Conservation (phyloP, 2,797 vertebrate species). For the Melanotaenia parkinsoni region DNA sequence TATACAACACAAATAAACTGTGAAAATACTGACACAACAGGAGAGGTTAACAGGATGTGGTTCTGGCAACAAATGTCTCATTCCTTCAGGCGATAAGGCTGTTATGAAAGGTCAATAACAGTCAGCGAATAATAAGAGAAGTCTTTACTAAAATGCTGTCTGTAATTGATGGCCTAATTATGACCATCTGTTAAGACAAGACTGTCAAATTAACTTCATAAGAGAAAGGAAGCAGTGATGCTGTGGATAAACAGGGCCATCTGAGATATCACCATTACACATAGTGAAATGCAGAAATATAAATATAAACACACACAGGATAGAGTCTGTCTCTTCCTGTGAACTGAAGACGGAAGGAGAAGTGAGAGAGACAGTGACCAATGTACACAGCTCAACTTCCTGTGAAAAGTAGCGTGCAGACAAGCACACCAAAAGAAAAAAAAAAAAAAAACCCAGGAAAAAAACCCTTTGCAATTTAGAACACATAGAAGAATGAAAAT, state of each 20-base stretch:
- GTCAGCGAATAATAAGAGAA: not conserved
- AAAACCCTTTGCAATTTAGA: not conserved
- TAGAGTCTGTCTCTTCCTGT: slow-evolving; percentile 37
- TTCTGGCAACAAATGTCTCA: not conserved
- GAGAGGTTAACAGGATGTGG: not conserved
- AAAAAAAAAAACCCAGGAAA: not conserved
- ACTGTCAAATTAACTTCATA: not conserved
- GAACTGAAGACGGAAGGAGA: slow-evolving; percentile 57
- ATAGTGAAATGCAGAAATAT: not conserved
- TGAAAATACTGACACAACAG: not conserved
- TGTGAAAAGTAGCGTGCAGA: slow-evolving; percentile 33
- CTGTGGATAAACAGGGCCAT: not conserved
- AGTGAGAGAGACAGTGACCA: slow-evolving; percentile 65
- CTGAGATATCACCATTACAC: not conserved
- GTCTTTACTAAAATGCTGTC: not conserved
- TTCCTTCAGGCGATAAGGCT: not conserved
- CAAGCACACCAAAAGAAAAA: slow-evolving; percentile 2
- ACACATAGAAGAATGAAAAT: not conserved
- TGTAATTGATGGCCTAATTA: not conserved
- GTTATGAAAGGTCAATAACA: not conserved
- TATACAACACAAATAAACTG: not conserved
- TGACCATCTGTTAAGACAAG: not conserved
- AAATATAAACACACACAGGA: slow-evolving; percentile 12
- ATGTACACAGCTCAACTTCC: slow-evolving; percentile 43
- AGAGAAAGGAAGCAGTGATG: not conserved